Evolutionary conservation across 2,888 invertebrate genomes (phyloP).

Genomic region (Criorhina ranunculi): DNA sequence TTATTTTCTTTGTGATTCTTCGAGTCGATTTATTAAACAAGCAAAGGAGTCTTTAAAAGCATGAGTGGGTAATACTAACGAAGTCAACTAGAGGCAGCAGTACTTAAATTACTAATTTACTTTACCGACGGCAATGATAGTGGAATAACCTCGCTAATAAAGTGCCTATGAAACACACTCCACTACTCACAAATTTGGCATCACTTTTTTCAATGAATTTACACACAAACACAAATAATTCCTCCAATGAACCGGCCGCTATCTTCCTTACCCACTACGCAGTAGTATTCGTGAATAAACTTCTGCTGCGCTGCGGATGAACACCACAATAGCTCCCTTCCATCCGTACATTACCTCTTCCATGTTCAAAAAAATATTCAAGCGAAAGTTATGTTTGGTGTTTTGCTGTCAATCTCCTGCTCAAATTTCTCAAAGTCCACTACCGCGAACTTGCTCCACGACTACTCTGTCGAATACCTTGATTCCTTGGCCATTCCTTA

Average conservation of each 20-base stretch:
- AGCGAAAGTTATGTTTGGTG: slow-evolving; percentile 77
- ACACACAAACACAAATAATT: slow-evolving; percentile 17
- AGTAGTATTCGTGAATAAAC: slow-evolving; percentile 30
- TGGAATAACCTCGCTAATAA: too few relatives aligned
- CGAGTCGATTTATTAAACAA: too few relatives aligned
- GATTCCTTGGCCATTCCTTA: slow-evolving; percentile 26
- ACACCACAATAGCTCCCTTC: slow-evolving; percentile 37
- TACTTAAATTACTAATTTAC: too few relatives aligned
- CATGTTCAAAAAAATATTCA: slow-evolving; percentile 63
- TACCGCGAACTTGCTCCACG: slow-evolving; percentile 39
- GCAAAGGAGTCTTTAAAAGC: too few relatives aligned
- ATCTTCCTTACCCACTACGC: not conserved
- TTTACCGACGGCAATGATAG: too few relatives aligned
- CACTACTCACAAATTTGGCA: slow-evolving; percentile 10
- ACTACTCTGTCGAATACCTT: slow-evolving; percentile 34
- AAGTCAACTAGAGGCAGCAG: too few relatives aligned
- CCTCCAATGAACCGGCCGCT: slow-evolving; percentile 23
- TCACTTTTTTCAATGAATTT: slow-evolving; percentile 2
- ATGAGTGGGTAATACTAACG: too few relatives aligned
- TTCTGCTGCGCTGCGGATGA: slow-evolving; percentile 57
- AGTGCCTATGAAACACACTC: slow-evolving; percentile 7
- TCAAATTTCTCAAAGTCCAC: slow-evolving; percentile 62
- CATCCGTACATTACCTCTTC: slow-evolving; percentile 10
- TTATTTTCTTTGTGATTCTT: too few relatives aligned
- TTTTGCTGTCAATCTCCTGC: slow-evolving; percentile 75